phyloP scores from a whole-genome alignment of 2,797 vertebrate species.

The Leptatherina wallacei region DNA sequence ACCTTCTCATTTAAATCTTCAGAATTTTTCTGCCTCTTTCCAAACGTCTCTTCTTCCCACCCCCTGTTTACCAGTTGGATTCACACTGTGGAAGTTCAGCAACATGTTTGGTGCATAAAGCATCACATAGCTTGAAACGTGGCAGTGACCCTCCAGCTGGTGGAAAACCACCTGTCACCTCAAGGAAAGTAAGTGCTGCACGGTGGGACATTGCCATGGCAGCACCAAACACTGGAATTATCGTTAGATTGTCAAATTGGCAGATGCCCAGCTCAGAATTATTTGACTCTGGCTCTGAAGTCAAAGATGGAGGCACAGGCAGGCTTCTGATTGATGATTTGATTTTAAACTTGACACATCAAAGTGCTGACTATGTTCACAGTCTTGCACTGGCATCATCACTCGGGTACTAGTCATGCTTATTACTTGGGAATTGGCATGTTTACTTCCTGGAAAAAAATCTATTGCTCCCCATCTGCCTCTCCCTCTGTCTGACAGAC shows the following conservation, averaged over 20 bases:
- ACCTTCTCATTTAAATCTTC: slow-evolving; percentile 16
- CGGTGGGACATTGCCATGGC: slow-evolving; percentile 25
- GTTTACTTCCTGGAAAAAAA: slow-evolving; percentile 48
- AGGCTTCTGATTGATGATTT: slow-evolving; percentile 35
- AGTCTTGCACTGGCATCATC: slow-evolving; percentile 48
- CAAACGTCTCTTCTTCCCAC: slow-evolving; percentile 24
- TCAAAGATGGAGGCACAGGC: slow-evolving; percentile 25
- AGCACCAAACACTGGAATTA: slow-evolving; percentile 39
- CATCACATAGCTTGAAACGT: slow-evolving; percentile 31
- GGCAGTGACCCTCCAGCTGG: slow-evolving; percentile 44
- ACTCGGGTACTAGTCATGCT: slow-evolving; percentile 42
- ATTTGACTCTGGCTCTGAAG: slow-evolving; percentile 15
- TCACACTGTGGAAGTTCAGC: slow-evolving; percentile 55
- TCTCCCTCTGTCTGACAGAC: slow-evolving; percentile 59
- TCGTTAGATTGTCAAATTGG: slow-evolving; percentile 27
- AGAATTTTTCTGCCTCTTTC: slow-evolving; percentile 23
- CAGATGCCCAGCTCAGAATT: slow-evolving; percentile 6
- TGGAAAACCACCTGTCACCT: slow-evolving; percentile 56
- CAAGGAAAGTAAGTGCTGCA: slow-evolving; percentile 19
- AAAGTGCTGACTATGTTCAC: slow-evolving; percentile 47
- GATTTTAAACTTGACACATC: slow-evolving; percentile 59
- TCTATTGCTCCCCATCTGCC: slow-evolving; percentile 69
- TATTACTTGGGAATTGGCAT: slow-evolving; percentile 64
- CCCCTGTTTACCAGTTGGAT: slow-evolving; percentile 49
- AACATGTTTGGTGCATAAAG: slow-evolving; percentile 36